phyloP scores from a whole-genome alignment of 2,797 vertebrate species.

The Microctenopoma stevenorrisi region DNA sequence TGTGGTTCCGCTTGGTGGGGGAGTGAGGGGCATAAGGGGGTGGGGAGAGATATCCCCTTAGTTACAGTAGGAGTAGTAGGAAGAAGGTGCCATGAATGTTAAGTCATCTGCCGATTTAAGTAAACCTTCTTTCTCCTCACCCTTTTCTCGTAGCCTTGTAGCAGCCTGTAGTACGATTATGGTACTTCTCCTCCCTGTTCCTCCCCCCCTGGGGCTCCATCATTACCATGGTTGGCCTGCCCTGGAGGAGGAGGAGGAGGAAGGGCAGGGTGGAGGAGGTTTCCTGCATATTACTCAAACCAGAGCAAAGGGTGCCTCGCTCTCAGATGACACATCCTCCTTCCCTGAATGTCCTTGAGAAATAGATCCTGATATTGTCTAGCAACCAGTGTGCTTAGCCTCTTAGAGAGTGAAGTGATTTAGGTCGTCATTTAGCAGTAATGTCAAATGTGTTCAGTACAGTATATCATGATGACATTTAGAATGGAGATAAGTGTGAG shows the following conservation, averaged over 20 bases:
- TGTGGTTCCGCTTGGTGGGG: conserved; percentile 64
- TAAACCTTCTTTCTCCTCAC: conserved; percentile 52
- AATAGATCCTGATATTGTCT: conserved; percentile 49
- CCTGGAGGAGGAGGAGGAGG: conserved; percentile 57
- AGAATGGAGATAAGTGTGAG: not conserved
- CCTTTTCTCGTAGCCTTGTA: conserved; percentile 64
- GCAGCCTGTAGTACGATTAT: conserved; percentile 77
- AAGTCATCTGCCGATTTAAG: conserved; percentile 65
- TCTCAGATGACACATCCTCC: conserved; percentile 70
- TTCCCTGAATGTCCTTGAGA: conserved; percentile 71
- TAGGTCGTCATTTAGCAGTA: conserved; percentile 17
- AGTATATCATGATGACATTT: conserved; percentile 16
- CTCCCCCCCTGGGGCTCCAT: conserved; percentile 68
- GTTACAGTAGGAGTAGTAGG: conserved; percentile 69
- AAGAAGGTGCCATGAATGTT: conserved; percentile 76
- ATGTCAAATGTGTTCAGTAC: conserved; percentile 29
- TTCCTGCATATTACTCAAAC: conserved; percentile 66
- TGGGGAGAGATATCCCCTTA: conserved; percentile 54
- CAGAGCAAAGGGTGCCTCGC: conserved; percentile 64
- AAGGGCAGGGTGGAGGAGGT: conserved; percentile 60
- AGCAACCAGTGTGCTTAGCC: conserved; percentile 35
- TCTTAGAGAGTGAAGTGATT: conserved; percentile 21
- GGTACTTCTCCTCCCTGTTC: conserved; percentile 72
- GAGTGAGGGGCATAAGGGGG: conserved; percentile 44
- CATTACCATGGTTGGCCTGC: conserved; percentile 79